Conservation (phyloP, 2,888 invertebrate species). For the Cyclophora punctaria region DNA sequence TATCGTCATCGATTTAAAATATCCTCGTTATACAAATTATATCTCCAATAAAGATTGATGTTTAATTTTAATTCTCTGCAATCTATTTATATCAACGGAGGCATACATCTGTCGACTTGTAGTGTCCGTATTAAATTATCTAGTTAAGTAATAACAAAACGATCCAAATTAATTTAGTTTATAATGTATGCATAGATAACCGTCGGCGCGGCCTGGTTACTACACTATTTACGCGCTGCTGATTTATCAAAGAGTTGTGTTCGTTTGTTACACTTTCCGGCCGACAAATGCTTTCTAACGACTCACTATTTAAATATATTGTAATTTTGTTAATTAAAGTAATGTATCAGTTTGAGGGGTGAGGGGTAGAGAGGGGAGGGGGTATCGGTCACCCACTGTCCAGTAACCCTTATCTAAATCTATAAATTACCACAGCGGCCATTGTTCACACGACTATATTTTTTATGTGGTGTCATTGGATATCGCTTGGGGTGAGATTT, state of each 20-base stretch:
- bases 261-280: constrained; percentile 7
- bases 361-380: constrained; percentile 10
- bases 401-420: constrained; percentile 32
- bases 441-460: constrained; percentile 33
- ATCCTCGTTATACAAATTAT: no score
- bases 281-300: constrained; percentile 9
- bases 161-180: constrained; percentile 3
- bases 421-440: constrained; percentile 37
- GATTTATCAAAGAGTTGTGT: constrained; percentile 10
- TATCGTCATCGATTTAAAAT: no score
- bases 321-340: constrained; percentile 21
- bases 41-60: no score
- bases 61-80: no score
- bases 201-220: constrained; percentile 8
- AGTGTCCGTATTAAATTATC: no score
- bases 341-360: constrained; percentile 13
- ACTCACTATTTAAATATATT: constrained; percentile 13
- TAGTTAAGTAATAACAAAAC: no score
- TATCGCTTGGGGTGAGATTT: constrained; percentile 19
- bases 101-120: no score
- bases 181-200: constrained; percentile 13
- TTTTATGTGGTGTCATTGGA: constrained; percentile 22
- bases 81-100: no score
- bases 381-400: constrained; percentile 26
- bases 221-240: constrained; percentile 13